Percentiles rank a stretch among this genome's conserved stretches.
Conservation (phyloP, 1,140 invertebrate species). For the Polypedilum pembai region DNA sequence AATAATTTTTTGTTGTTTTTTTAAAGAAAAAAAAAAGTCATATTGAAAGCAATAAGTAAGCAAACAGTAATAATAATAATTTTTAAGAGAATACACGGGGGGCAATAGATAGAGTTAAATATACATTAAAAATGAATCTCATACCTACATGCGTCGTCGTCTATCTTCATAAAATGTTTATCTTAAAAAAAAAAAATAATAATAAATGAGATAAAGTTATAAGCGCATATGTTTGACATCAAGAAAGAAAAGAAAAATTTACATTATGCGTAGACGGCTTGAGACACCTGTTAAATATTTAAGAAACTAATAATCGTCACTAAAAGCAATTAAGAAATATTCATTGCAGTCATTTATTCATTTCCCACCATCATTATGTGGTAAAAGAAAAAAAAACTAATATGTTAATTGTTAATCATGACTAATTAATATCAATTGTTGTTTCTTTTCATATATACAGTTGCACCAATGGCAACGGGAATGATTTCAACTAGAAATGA, state of each 20-base stretch:
- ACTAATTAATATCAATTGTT: constrained; percentile 21
- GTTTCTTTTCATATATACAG: background rate
- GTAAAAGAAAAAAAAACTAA: background rate
- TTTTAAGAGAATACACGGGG: too few species aligned
- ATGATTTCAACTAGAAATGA: constrained; percentile 12
- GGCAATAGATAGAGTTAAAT: too few species aligned
- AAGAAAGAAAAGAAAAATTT: background rate
- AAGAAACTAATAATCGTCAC: constrained; percentile 6
- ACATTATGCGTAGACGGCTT: background rate
- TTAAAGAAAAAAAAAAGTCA: too few species aligned
- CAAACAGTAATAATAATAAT: too few species aligned
- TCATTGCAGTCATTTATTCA: background rate
- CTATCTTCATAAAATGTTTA: background rate
- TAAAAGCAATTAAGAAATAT: background rate
- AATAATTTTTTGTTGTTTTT: too few species aligned
- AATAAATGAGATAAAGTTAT: constrained; percentile 14
- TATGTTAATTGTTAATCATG: constrained; percentile 19
- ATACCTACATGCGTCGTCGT: constrained; percentile 15
- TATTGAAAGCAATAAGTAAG: too few species aligned
- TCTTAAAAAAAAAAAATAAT: constrained; percentile 1
- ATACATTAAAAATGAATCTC: background rate
- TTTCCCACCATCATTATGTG: background rate
- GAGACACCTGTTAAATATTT: background rate
- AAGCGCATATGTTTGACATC: constrained; percentile 16
- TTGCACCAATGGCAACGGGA: constrained; percentile 18